Conservation (phyloP, 1,140 invertebrate species). For the Lethrus apterus region DNA sequence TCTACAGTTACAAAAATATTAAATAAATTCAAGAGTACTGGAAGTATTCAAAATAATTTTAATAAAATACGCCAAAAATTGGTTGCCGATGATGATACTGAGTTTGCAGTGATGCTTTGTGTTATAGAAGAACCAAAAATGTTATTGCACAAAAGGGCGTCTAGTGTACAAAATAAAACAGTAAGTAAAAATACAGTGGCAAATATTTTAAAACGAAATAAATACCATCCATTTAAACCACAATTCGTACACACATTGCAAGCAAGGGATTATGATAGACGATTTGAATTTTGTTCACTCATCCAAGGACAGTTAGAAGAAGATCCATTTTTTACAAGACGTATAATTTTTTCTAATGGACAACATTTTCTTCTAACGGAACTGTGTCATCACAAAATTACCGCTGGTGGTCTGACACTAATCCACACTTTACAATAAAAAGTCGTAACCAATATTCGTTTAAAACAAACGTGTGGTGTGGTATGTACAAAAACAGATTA, state of each 20-base stretch:
- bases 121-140: no score
- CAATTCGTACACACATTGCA: conserved; percentile 11
- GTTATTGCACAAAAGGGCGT: no score
- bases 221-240: conserved; percentile 14
- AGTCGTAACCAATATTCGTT: conserved; percentile 17
- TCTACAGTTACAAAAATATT: no score
- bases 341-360: conserved; percentile 7
- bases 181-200: no score
- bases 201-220: no score
- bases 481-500: conserved; percentile 12
- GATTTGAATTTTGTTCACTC: background rate
- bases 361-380: conserved; percentile 14
- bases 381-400: conserved; percentile 19
- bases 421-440: conserved; percentile 16
- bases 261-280: background rate
- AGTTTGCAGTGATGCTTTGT: no score
- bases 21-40: no score
- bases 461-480: conserved; percentile 14
- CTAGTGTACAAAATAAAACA: no score
- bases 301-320: conserved; percentile 13
- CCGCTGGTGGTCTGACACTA: no score
- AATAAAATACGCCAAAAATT: no score
- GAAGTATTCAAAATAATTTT: no score
- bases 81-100: no score
- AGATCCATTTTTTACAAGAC: conserved; percentile 9